A percentile compares a stretch with the other conserved stretches of the same genome.
Conservation (phyloP, 2,888 invertebrate genomes). For the Caenorhabditis sp. region DNA sequence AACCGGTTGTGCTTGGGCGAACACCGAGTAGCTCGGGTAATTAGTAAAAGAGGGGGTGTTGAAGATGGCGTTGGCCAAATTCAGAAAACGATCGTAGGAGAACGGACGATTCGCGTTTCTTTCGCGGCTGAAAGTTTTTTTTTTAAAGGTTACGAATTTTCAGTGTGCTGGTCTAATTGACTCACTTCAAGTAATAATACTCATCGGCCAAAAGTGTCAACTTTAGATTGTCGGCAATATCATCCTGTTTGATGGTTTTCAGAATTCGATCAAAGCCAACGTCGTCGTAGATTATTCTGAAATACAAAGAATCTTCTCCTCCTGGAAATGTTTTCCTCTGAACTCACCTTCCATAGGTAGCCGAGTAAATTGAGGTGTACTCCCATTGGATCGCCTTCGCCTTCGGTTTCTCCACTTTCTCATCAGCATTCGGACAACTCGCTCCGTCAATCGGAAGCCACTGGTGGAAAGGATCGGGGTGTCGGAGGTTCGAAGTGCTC, state of each 20-base stretch:
- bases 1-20: constrained; percentile 33
- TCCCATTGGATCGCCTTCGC: constrained; percentile 41
- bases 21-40: constrained; percentile 41
- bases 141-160: neutral
- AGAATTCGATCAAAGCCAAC: constrained; percentile 52
- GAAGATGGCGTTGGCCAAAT: constrained; percentile 46
- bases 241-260: constrained; percentile 36
- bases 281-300: constrained; percentile 57
- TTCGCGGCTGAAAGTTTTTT: constrained; percentile 51
- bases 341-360: constrained; percentile 51
- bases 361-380: constrained; percentile 28
- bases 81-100: constrained; percentile 49
- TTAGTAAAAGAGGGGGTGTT: constrained; percentile 16
- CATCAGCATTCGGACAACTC: neutral
- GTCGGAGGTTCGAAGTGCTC: neutral
- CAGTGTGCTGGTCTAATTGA: neutral
- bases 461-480: constrained; percentile 4
- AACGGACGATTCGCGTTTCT: constrained; percentile 12
- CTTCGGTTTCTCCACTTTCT: constrained; percentile 24
- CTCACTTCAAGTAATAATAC: constrained; percentile 45
- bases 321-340: neutral
- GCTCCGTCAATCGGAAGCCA: constrained; percentile 35
- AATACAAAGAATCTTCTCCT: too few species aligned
- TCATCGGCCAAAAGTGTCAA: constrained; percentile 54
- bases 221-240: constrained; percentile 37